Conservation (phyloP, 2,797 vertebrate genomes). For the Chlorospingus semifuscus region DNA sequence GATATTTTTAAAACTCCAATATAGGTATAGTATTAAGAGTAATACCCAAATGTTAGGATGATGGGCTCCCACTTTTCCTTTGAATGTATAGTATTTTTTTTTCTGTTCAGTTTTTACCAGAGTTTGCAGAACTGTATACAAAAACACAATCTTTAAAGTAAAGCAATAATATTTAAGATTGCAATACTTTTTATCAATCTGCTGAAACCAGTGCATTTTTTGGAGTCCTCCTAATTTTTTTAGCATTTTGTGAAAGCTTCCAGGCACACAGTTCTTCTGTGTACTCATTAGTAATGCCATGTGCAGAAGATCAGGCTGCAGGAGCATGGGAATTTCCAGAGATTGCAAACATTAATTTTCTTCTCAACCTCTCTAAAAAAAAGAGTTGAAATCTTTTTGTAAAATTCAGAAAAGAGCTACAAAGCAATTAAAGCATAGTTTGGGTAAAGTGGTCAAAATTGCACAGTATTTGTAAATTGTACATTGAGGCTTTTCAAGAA, state of each 20-base stretch:
- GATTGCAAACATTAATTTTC: fast-evolving
- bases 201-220: neutral
- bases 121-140: neutral
- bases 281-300: neutral
- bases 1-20: neutral
- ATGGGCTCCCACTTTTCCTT: neutral
- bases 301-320: neutral
- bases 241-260: neutral
- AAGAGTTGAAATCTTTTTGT: neutral
- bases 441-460: neutral
- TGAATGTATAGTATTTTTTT: neutral
- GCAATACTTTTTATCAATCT: neutral
- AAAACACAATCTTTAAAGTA: fast-evolving
- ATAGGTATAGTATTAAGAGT: neutral
- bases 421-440: neutral
- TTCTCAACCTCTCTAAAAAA: neutral
- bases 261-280: neutral
- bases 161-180: neutral
- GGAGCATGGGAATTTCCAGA: neutral
- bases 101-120: neutral
- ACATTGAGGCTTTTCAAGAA: neutral
- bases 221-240: neutral
- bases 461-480: neutral
- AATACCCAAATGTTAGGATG: neutral
- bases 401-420: neutral